Evolutionary conservation across 2,888 invertebrate genomes (phyloP).

Genomic region (Limnephilus rhombicus): DNA sequence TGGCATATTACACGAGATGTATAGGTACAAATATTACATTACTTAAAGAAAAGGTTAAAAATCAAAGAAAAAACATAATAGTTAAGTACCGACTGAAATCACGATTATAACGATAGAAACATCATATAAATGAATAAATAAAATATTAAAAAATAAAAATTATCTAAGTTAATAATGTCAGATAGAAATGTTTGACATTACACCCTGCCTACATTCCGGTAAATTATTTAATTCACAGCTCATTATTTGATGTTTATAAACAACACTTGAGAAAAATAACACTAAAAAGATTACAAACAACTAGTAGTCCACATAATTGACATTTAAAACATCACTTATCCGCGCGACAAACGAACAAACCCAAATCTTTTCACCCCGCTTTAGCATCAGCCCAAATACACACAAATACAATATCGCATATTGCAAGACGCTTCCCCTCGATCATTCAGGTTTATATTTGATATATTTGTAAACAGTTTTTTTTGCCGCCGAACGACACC

Average conservation of each 20-base stretch:
- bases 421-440: not conserved
- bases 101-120: too few species aligned
- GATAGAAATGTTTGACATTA: not conserved
- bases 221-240: not conserved
- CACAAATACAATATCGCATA: not conserved
- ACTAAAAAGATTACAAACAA: not conserved
- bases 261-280: not conserved
- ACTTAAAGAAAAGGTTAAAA: too few species aligned
- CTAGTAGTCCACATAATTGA: not conserved
- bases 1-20: too few species aligned
- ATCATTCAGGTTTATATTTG: slow-evolving; percentile 54
- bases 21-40: too few species aligned
- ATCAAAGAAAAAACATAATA: too few species aligned
- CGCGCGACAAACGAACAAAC: slow-evolving; percentile 4
- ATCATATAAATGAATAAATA: too few species aligned
- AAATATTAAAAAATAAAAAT: too few species aligned
- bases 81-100: too few species aligned
- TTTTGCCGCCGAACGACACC: slow-evolving; percentile 13
- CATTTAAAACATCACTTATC: slow-evolving; percentile 29
- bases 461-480: slow-evolving; percentile 60
- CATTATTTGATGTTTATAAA: not conserved
- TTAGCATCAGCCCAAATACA: not conserved
- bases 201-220: not conserved
- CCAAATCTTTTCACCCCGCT: not conserved
- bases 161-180: too few species aligned